These are phyloP conservation scores for Clanis bilineata DNA, from an alignment of 2,888 invertebrate genomes.

Conservation along the genomic window DNA sequence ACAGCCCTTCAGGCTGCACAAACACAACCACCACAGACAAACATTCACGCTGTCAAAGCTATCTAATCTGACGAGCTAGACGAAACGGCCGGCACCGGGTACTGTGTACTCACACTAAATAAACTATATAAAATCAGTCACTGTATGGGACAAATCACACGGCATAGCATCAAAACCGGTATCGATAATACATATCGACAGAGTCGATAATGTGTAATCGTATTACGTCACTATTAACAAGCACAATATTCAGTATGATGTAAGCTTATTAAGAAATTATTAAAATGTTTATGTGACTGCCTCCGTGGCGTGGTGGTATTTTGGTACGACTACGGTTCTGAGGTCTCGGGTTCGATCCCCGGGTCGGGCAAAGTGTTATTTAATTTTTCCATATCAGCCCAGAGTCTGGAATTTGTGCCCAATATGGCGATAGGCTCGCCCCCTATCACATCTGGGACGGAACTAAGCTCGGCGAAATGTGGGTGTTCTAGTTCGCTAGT, in stretches of 20 bases:
- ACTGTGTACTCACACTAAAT: conserved; percentile 17
- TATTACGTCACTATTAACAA: conserved; percentile 18
- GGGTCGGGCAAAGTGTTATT: too few species aligned
- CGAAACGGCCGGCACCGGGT: conserved; percentile 34
- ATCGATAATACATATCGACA: conserved; percentile 20
- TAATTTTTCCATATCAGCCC: too few species aligned
- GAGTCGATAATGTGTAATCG: conserved; percentile 16
- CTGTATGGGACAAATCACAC: conserved; percentile 16
- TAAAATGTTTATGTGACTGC: too few species aligned
- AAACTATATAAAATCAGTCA: conserved; percentile 9
- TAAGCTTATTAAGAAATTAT: neutral
- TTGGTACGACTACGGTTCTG: too few species aligned
- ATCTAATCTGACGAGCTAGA: conserved; percentile 70
- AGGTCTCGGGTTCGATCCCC: too few species aligned
- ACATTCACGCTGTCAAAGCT: conserved; percentile 61
- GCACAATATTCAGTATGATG: neutral
- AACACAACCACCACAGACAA: conserved; percentile 66
- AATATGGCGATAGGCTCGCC: too few species aligned
- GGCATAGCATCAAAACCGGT: conserved; percentile 18
- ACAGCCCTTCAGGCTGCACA: conserved; percentile 55
- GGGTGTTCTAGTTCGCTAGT: too few species aligned
- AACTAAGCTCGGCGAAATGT: too few species aligned
- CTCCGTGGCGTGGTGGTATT: too few species aligned
- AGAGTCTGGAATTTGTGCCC: too few species aligned
- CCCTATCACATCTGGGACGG: too few species aligned